Conservation (phyloP, 2,113 vertebrate species). For the Rhinoderma darwinii region DNA sequence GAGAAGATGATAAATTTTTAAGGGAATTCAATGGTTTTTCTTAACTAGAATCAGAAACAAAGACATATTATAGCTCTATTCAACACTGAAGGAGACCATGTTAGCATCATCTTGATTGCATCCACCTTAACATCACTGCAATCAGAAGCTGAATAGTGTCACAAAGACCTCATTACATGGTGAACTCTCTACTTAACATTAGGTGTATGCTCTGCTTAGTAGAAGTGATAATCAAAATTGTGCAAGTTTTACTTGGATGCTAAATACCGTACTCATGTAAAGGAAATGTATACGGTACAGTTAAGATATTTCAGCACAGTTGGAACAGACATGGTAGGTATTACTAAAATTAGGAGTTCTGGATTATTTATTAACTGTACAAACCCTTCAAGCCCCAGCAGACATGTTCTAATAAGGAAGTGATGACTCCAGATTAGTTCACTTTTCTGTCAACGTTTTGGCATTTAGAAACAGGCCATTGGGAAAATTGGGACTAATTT, state of each 20-base stretch:
- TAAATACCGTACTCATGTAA: background rate
- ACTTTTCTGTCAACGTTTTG: too few relatives aligned
- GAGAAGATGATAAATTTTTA: background rate
- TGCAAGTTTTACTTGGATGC: background rate
- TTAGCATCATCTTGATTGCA: slow-evolving; percentile 19
- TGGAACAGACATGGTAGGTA: background rate
- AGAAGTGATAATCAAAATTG: background rate
- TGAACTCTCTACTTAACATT: background rate
- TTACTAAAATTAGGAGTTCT: too few relatives aligned
- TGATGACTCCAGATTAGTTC: too few relatives aligned
- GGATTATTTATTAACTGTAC: too few relatives aligned
- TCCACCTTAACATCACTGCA: slow-evolving; percentile 8
- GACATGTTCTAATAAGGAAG: too few relatives aligned
- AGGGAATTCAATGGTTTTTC: background rate
- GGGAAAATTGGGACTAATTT: too few relatives aligned
- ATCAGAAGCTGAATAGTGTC: slow-evolving; percentile 4
- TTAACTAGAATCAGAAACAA: background rate
- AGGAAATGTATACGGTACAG: background rate
- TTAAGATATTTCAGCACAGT: background rate
- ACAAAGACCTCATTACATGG: slow-evolving; percentile 26
- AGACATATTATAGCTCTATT: background rate
- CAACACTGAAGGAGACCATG: background rate
- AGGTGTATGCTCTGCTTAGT: background rate
- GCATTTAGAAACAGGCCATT: too few relatives aligned
- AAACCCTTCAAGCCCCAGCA: too few relatives aligned